Percentiles rank a stretch among this genome's conserved stretches.
phyloP scores from a whole-genome alignment of 1,140 invertebrate species.

The Rhyzopertha dominica region DNA sequence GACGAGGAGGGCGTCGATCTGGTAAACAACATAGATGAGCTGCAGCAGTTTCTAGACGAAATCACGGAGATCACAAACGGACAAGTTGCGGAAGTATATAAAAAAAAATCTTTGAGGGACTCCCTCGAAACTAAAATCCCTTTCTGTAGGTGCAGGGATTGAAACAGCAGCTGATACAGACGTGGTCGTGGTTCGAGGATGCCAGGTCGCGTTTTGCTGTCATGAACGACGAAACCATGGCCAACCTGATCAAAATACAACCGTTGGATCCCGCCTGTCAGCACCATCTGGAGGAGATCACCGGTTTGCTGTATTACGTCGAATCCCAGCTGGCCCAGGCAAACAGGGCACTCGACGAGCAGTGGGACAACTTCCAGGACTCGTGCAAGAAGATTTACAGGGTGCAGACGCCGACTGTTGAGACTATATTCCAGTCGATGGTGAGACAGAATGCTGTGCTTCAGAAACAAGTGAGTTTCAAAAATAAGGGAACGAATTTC shows the following conservation, averaged over 20 bases:
- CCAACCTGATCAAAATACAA: conserved; percentile 48
- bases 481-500: too few relatives aligned
- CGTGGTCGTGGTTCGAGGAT: conserved; percentile 60
- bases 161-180: conserved; percentile 55
- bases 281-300: conserved; percentile 52
- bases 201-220: conserved; percentile 49
- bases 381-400: conserved; percentile 46
- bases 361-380: conserved; percentile 55
- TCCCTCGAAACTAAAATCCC: conserved; percentile 28
- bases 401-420: conserved; percentile 55
- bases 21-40: conserved; percentile 42
- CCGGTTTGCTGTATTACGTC: conserved; percentile 55
- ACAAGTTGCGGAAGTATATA: conserved; percentile 46
- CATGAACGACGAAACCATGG: conserved; percentile 51
- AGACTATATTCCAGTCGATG: conserved; percentile 62
- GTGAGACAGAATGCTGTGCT: conserved; percentile 58
- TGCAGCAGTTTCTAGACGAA: conserved; percentile 49
- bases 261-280: conserved; percentile 55
- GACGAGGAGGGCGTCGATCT: conserved; percentile 51
- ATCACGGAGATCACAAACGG: conserved; percentile 50
- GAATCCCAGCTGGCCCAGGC: conserved; percentile 57
- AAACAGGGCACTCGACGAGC: conserved; percentile 53
- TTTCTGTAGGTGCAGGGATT: conserved; percentile 49
- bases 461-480: conserved; percentile 46
- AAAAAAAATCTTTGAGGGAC: conserved; percentile 33